Evolutionary conservation across 1,140 invertebrate genomes (phyloP).

Genomic region (Ceratosolen solmsi): DNA sequence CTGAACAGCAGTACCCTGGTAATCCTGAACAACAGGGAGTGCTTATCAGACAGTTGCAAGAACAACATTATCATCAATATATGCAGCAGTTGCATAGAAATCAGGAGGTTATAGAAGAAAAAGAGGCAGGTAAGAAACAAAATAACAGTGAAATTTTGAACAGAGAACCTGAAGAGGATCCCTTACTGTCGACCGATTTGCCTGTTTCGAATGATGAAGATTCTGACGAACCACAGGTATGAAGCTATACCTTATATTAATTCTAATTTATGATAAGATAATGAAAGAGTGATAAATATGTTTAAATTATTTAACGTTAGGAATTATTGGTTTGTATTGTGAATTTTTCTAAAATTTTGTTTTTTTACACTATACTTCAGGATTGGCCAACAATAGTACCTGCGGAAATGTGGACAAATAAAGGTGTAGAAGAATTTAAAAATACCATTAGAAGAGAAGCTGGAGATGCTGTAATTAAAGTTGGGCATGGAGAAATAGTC

Average conservation of each 20-base stretch:
- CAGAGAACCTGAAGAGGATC: slow-evolving; percentile 53
- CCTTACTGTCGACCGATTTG: slow-evolving; percentile 52
- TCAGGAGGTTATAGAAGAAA: slow-evolving; percentile 77
- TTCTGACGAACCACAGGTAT: slow-evolving; percentile 67
- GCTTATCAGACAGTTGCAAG: slow-evolving; percentile 93
- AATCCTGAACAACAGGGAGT: slow-evolving; percentile 95
- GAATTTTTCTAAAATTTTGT: too few species aligned
- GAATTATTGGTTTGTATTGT: too few species aligned
- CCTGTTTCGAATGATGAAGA: slow-evolving; percentile 63
- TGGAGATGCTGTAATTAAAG: slow-evolving; percentile 94
- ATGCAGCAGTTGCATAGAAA: slow-evolving; percentile 89
- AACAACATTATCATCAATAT: slow-evolving; percentile 98
- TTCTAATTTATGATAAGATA: neutral
- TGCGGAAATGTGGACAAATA: slow-evolving; percentile 95
- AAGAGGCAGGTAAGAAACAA: slow-evolving; percentile 66
- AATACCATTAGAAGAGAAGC: slow-evolving; percentile 89
- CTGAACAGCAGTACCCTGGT: slow-evolving; percentile 95
- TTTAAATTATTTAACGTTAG: too few species aligned
- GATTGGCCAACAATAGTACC: slow-evolving; percentile 78
- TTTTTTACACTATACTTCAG: slow-evolving; percentile 41
- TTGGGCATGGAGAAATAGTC: slow-evolving; percentile 97
- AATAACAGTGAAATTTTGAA: slow-evolving; percentile 36
- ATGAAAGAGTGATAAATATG: neutral
- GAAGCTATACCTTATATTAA: neutral
- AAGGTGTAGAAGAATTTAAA: slow-evolving; percentile 94